Conservation (phyloP, 1,140 invertebrate species). For the Carcinoscorpius rotundicauda region DNA sequence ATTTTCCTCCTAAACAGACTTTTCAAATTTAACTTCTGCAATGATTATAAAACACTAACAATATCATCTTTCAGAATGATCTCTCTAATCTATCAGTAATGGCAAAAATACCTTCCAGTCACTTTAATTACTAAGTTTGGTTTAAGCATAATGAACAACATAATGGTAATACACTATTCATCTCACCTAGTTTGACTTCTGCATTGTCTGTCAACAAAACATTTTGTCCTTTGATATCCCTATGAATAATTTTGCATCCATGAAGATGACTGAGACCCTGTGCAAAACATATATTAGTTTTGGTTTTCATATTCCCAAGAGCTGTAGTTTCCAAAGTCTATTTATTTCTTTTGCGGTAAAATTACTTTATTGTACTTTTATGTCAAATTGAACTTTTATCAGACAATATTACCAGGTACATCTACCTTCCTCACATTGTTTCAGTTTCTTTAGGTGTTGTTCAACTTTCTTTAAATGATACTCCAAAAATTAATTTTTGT, state of each 20-base stretch:
- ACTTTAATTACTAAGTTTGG: too few species aligned
- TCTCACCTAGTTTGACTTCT: constrained; percentile 87
- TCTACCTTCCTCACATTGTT: neutral
- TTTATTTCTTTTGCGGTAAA: too few species aligned
- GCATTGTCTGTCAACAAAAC: constrained; percentile 98
- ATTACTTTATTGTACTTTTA: neutral
- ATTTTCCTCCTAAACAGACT: too few species aligned
- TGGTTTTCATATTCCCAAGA: neutral
- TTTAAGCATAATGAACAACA: neutral
- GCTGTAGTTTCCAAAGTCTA: too few species aligned
- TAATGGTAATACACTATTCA: neutral
- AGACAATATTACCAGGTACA: neutral
- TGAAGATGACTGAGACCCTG: constrained; percentile 93
- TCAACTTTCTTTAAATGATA: too few species aligned
- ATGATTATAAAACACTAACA: too few species aligned
- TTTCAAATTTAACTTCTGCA: too few species aligned
- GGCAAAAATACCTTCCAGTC: too few species aligned
- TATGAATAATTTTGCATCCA: constrained; percentile 97
- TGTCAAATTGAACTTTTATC: neutral
- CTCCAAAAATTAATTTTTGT: too few species aligned
- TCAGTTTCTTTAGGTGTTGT: neutral
- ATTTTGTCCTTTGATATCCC: constrained; percentile 99
- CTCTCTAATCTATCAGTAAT: too few species aligned
- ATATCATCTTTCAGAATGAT: too few species aligned
- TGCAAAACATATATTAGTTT: neutral